These are phyloP conservation scores for Bucco capensis DNA, from an alignment of 2,113 vertebrate genomes.

Conservation along the genomic window DNA sequence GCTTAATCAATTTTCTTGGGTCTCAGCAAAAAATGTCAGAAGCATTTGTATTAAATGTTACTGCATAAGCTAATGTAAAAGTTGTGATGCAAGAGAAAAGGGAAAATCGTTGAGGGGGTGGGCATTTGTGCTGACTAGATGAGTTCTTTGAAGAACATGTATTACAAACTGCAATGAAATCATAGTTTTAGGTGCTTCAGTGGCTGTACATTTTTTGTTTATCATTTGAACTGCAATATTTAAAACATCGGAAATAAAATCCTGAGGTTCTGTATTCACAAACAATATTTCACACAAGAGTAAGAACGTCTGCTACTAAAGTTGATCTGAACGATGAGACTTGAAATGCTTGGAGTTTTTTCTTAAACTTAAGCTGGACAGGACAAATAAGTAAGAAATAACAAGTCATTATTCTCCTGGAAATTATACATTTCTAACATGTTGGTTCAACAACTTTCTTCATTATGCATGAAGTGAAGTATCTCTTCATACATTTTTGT, in stretches of 20 bases:
- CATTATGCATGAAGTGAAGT: neutral
- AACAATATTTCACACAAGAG: neutral
- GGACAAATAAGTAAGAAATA: neutral
- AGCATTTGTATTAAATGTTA: neutral
- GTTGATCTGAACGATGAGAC: neutral
- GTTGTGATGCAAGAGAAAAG: neutral
- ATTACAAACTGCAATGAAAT: neutral
- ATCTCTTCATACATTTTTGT: neutral
- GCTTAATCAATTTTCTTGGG: neutral
- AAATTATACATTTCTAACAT: neutral
- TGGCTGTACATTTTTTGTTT: neutral
- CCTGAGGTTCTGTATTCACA: neutral
- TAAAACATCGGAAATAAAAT: neutral
- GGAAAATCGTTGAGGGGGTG: neutral
- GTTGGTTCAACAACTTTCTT: neutral
- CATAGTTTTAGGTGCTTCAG: neutral
- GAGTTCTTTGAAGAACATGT: neutral
- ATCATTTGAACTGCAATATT: neutral
- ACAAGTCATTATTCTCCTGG: neutral
- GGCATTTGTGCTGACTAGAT: neutral
- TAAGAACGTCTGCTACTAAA: neutral
- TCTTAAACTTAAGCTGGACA: neutral
- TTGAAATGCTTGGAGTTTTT: neutral
- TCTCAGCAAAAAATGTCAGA: neutral
- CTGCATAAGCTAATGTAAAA: neutral